Percentiles rank a stretch among this genome's conserved stretches.
phyloP scores from a whole-genome alignment of 2,113 vertebrate genomes.

The Podarcis raffonei region DNA sequence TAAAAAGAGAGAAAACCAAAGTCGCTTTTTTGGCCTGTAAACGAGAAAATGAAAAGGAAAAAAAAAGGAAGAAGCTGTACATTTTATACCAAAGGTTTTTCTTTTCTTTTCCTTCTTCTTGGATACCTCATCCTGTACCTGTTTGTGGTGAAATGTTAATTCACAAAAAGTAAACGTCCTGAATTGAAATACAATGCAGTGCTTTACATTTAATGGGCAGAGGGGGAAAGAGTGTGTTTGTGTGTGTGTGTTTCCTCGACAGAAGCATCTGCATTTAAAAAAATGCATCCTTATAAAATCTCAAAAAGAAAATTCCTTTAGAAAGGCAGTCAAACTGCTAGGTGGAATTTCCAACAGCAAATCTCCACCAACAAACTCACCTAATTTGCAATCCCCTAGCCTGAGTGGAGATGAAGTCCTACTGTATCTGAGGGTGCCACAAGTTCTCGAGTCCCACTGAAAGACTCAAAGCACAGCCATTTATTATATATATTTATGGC shows the following conservation, averaged over 20 bases:
- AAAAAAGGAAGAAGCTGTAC: not conserved
- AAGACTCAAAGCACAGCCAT: too few species aligned
- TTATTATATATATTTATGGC: too few species aligned
- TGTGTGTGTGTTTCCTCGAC: not conserved
- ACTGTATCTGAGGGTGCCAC: too few species aligned
- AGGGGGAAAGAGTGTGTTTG: not conserved
- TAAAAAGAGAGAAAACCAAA: slow-evolving; percentile 20
- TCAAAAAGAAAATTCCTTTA: not conserved
- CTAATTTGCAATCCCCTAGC: not conserved
- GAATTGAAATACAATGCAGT: not conserved
- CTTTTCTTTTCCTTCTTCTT: slow-evolving; percentile 1
- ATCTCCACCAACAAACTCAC: not conserved
- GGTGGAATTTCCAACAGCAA: not conserved
- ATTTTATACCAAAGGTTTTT: slow-evolving; percentile 41
- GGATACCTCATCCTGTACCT: slow-evolving; percentile 38
- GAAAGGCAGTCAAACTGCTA: too few species aligned
- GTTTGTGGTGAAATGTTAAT: slow-evolving; percentile 40
- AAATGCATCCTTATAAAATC: not conserved
- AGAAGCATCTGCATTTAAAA: too few species aligned
- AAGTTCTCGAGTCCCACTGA: too few species aligned
- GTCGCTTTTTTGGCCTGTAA: slow-evolving; percentile 12
- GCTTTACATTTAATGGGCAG: not conserved
- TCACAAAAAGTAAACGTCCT: slow-evolving; percentile 35
- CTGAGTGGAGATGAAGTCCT: too few species aligned
- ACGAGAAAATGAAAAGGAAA: not conserved